Evolutionary conservation across 2,888 invertebrate genomes (phyloP).

Genomic region (Drosophila borborema): DNA sequence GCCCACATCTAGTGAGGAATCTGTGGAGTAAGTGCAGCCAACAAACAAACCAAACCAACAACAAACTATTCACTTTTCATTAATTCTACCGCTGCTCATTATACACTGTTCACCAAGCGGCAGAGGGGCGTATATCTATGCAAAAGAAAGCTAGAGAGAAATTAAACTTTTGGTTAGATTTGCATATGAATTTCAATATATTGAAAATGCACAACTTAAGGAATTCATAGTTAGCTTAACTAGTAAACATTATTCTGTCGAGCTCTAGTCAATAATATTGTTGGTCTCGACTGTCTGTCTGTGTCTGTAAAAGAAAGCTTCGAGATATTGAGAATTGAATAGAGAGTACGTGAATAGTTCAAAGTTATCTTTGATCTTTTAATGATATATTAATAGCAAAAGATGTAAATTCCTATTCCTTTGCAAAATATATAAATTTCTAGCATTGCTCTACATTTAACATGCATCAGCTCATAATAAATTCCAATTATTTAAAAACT

Average conservation of each 20-base stretch:
- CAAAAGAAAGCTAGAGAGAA: conserved; percentile 3
- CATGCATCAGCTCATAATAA: too few species aligned
- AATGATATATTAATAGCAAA: background rate
- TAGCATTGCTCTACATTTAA: too few species aligned
- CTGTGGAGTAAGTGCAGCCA: conserved; percentile 39
- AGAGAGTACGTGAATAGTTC: background rate
- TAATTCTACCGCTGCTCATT: background rate
- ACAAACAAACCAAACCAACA: background rate
- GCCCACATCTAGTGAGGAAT: conserved; percentile 17
- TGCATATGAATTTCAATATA: conserved; percentile 2
- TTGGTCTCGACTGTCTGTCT: background rate
- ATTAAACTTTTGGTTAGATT: background rate
- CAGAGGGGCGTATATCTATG: background rate
- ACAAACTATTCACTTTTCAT: conserved; percentile 11
- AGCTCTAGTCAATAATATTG: background rate
- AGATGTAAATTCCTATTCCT: too few species aligned
- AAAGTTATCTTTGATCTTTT: background rate
- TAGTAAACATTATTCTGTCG: background rate
- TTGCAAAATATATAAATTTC: too few species aligned
- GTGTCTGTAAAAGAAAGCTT: background rate
- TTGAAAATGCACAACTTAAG: background rate
- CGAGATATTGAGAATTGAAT: background rate
- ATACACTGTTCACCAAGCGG: background rate
- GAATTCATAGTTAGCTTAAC: background rate
- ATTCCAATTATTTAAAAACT: too few species aligned